These are phyloP conservation scores for Drusus annulatus DNA, from an alignment of 1,140 invertebrate species.

Conservation along the genomic window DNA sequence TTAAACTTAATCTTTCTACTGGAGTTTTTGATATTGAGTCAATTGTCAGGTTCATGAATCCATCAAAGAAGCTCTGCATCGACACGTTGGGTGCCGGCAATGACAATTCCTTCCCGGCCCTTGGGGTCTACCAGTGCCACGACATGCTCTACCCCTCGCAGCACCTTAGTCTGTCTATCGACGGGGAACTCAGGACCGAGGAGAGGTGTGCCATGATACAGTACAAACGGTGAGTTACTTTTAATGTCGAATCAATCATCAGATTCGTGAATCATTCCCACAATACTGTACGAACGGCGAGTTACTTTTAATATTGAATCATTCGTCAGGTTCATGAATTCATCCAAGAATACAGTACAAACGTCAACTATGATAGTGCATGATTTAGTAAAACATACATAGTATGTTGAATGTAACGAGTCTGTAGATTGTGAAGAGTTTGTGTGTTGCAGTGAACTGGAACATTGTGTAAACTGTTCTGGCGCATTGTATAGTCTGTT, in stretches of 20 bases:
- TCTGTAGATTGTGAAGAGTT: too few relatives aligned
- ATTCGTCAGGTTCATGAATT: too few relatives aligned
- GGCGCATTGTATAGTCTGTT: too few relatives aligned
- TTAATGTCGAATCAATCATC: not conserved
- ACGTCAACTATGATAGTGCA: too few relatives aligned
- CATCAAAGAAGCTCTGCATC: slow-evolving; percentile 78
- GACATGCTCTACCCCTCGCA: slow-evolving; percentile 76
- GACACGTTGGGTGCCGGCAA: slow-evolving; percentile 83
- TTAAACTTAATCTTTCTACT: too few relatives aligned
- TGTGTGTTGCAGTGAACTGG: too few relatives aligned
- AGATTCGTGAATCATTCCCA: not conserved
- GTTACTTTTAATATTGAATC: too few relatives aligned
- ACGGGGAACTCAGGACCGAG: slow-evolving; percentile 83
- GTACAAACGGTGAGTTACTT: slow-evolving; percentile 62
- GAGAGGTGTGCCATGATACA: slow-evolving; percentile 77
- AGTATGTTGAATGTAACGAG: too few relatives aligned
- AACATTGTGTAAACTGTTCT: too few relatives aligned
- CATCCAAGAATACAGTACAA: too few relatives aligned
- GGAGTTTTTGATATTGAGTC: not conserved
- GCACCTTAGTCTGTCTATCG: slow-evolving; percentile 81
- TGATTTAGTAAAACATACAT: too few relatives aligned
- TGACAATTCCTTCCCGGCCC: slow-evolving; percentile 81
- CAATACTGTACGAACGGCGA: too few relatives aligned
- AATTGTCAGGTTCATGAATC: slow-evolving; percentile 69
- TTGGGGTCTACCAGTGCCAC: slow-evolving; percentile 86